Base-by-base conservation (phyloP, 2,113 vertebrate species). In the Clinocottus analis region DNA sequence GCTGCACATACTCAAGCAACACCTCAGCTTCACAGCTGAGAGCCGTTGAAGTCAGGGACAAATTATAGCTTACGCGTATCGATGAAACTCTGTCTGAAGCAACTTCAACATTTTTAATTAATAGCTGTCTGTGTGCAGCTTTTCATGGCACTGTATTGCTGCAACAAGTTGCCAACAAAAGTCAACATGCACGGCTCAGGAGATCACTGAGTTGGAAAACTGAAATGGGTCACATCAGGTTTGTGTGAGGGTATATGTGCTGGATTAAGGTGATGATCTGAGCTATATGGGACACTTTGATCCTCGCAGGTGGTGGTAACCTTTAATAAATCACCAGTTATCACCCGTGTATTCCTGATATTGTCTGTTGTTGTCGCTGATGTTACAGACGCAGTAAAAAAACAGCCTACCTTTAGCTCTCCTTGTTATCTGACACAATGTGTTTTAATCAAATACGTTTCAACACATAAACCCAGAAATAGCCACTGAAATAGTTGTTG, bases 101-200 rank as follows among this genome's bases (percentile, higher is more conserved):
- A 33, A 77, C 29, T 53, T 55, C 16, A 64, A 66, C 71, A 78
- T 47, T 33, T 58, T 78, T 60, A 78, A 79, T 78, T 70, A 71
- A 78, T 53, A 55, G 19, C 5, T 25, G 16, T 25, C 21, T 8
- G 7, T 9, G 19, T 25, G 13, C 16, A 60, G 31, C 23, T 23
- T 33, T 56, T 37, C 16, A 45, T 59, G 21, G 49, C 41, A 33
- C 35, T 51, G 53, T 45, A 31, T 19, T 13, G 59, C 33, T 31
- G 33, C 41, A 60, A 70, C 35, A 62, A 45, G 29, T 51, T 56
- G 43, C 29, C 23, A 6, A 27, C 7, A 63, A 41, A 66, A 21
- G 27, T 67, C 62, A 33, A 27, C 47, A 63, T n/a, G 45, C 7
- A 21, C 21, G 45, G 3, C 25, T 68, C n/a, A 58, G n/a, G 25